Percentiles rank a stretch among this genome's conserved stretches.
These are phyloP conservation scores for Sclerurus mexicanus DNA, from an alignment of 2,113 vertebrate species.

Conservation along the genomic window DNA sequence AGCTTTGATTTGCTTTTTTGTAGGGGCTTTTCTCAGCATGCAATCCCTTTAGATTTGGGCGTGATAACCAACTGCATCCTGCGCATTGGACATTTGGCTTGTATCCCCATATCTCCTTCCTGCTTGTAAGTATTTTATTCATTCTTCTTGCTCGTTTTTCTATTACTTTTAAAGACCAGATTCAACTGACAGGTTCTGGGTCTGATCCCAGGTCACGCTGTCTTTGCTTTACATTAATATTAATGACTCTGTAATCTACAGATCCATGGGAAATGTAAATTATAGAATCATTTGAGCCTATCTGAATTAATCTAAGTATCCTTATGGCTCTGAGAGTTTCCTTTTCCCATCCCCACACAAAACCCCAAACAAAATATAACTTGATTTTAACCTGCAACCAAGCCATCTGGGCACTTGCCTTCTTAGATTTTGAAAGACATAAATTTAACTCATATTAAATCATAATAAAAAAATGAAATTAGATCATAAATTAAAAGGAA, in stretches of 20 bases:
- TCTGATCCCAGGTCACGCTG: neutral
- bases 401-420: neutral
- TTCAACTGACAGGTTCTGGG: neutral
- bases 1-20: neutral
- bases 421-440: conserved; percentile 21
- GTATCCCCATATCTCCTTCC: neutral
- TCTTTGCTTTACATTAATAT: neutral
- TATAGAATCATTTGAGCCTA: neutral
- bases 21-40: neutral
- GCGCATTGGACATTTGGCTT: neutral
- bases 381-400: conserved; percentile 4
- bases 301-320: neutral
- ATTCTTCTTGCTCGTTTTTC: neutral
- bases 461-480: conserved; percentile 21
- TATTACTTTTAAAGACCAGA: neutral
- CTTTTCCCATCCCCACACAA: neutral
- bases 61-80: neutral
- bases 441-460: conserved; percentile 12
- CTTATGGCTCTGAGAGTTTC: neutral
- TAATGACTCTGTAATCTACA: neutral
- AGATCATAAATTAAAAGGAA: conserved; percentile 18
- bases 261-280: neutral
- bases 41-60: neutral
- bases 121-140: conserved; percentile 39
- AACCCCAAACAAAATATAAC: neutral